Conservation (phyloP, 2,797 vertebrate species). For the Urophycis tenuis region DNA sequence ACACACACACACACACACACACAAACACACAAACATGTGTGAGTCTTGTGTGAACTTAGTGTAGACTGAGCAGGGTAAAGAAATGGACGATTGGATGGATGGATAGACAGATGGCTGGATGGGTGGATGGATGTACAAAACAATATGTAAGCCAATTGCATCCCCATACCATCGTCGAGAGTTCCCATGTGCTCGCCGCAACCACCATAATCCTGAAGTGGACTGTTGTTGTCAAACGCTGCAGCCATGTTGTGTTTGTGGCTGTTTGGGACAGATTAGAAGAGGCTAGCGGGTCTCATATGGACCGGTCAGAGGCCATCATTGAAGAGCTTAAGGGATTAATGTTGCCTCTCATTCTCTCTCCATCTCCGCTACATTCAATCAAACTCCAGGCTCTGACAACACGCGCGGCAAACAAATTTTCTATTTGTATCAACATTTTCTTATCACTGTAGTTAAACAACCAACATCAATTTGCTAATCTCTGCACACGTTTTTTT, state of each 20-base stretch:
- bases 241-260: slow-evolving; percentile 74
- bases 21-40: neutral
- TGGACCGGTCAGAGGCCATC: slow-evolving; percentile 74
- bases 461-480: slow-evolving; percentile 41
- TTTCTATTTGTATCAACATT: slow-evolving; percentile 46
- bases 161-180: neutral
- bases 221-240: slow-evolving; percentile 70
- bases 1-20: neutral
- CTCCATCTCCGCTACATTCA: slow-evolving; percentile 63
- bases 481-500: slow-evolving; percentile 33
- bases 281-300: slow-evolving; percentile 74
- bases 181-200: slow-evolving; percentile 17
- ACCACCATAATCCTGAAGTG: slow-evolving; percentile 67
- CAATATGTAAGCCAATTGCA: neutral
- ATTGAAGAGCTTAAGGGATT: slow-evolving; percentile 77
- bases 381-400: slow-evolving; percentile 49
- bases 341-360: slow-evolving; percentile 48
- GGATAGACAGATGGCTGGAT: neutral
- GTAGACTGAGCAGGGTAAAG: neutral
- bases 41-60: neutral
- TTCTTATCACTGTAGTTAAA: slow-evolving; percentile 41
- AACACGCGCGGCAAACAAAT: slow-evolving; percentile 36
- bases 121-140: neutral
- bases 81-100: neutral
- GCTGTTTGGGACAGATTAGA: slow-evolving; percentile 74